Evolutionary conservation across 2,888 invertebrate species (phyloP).

Genomic region (Epistrophe eligans): DNA sequence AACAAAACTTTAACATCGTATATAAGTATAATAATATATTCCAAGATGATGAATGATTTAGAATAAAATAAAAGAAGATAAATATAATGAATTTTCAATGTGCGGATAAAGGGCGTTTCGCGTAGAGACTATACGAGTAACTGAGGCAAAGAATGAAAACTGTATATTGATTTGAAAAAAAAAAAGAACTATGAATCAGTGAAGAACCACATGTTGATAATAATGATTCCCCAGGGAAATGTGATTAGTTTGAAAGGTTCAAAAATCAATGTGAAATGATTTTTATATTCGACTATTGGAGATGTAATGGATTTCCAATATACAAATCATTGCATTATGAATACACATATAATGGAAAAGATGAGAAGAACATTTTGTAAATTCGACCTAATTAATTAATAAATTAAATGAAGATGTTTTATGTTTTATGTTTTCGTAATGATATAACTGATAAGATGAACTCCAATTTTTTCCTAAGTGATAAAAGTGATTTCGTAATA

Average conservation of each 20-base stretch:
- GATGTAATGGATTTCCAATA: conserved; percentile 1
- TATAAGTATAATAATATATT: conserved; percentile 5
- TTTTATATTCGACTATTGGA: background rate
- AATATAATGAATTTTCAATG: conserved; percentile 24
- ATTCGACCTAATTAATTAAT: background rate
- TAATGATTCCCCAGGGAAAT: conserved; percentile 50
- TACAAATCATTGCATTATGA: background rate
- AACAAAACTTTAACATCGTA: conserved; percentile 82
- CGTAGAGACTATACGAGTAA: conserved; percentile 19
- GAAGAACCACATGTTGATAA: conserved; percentile 47
- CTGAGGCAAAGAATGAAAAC: background rate
- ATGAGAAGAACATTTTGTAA: background rate
- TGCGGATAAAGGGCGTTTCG: conserved; percentile 54
- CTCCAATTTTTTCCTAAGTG: background rate
- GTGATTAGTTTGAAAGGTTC: conserved; percentile 64
- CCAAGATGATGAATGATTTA: background rate
- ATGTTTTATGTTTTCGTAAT: background rate
- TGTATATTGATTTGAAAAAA: background rate
- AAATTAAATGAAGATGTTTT: background rate
- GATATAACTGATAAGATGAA: background rate
- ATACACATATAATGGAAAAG: background rate
- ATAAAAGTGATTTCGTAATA: background rate
- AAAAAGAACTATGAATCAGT: background rate
- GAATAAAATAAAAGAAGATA: background rate
- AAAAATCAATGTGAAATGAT: conserved; percentile 8